These are phyloP conservation scores for Paracyclopina nana DNA, from an alignment of 1,140 invertebrate species.

Conservation along the genomic window DNA sequence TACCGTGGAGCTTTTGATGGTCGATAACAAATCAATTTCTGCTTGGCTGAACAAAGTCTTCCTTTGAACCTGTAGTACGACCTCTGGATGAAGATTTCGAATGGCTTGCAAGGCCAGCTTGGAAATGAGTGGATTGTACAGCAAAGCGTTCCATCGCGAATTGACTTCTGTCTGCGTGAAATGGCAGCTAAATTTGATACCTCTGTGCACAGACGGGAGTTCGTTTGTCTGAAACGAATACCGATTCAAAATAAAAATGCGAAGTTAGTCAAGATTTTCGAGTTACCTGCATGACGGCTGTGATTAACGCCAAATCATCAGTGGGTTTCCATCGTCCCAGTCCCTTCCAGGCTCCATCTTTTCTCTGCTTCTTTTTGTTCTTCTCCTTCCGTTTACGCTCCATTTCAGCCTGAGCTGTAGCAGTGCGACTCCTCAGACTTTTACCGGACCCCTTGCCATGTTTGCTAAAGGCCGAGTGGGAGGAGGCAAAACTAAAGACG, in stretches of 20 bases:
- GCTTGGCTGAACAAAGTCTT: slow-evolving; percentile 68
- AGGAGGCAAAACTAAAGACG: too few relatives aligned
- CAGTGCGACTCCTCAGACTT: slow-evolving; percentile 1
- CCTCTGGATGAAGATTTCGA: slow-evolving; percentile 75
- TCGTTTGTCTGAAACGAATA: too few relatives aligned
- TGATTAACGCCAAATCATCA: slow-evolving; percentile 81
- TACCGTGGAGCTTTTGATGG: background rate
- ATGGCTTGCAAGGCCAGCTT: slow-evolving; percentile 73
- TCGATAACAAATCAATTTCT: slow-evolving; percentile 45
- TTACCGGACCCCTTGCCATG: background rate
- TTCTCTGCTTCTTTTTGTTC: slow-evolving; percentile 29
- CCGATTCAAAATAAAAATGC: too few relatives aligned
- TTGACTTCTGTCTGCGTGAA: slow-evolving; percentile 85
- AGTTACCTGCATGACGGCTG: slow-evolving; percentile 84
- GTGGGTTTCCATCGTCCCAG: slow-evolving; percentile 88
- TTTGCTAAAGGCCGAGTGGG: too few relatives aligned
- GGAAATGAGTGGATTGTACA: slow-evolving; percentile 74
- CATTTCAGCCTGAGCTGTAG: slow-evolving; percentile 6
- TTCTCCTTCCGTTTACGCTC: slow-evolving; percentile 19
- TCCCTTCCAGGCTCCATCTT: slow-evolving; percentile 45
- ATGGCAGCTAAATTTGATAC: slow-evolving; percentile 85
- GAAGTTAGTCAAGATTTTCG: too few relatives aligned
- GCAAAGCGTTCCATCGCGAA: slow-evolving; percentile 79
- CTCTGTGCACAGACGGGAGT: slow-evolving; percentile 60
- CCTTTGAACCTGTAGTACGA: slow-evolving; percentile 61